phyloP scores from a whole-genome alignment of 2,113 vertebrate species.

The Puffinus mauretanicus region DNA sequence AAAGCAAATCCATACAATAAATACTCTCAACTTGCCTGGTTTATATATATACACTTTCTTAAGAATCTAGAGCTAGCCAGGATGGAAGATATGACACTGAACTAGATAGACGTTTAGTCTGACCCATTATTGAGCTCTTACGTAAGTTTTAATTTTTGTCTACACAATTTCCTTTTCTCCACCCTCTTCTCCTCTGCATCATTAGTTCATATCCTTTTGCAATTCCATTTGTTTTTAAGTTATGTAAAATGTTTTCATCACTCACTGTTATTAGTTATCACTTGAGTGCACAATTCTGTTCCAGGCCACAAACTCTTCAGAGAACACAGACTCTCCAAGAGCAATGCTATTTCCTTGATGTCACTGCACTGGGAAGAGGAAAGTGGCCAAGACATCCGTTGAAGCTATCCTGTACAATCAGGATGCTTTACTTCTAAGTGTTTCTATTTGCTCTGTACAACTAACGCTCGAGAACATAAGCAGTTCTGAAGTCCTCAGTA shows the following conservation, averaged over 20 bases:
- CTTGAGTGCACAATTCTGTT: neutral
- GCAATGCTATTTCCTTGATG: constrained; percentile 31
- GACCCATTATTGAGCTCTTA: neutral
- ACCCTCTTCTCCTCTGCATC: neutral
- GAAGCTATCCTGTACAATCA: neutral
- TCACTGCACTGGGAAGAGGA: neutral
- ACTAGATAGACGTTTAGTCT: neutral
- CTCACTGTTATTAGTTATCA: neutral
- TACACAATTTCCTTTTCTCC: neutral
- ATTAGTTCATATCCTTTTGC: neutral
- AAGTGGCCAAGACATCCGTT: neutral
- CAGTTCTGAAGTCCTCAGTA: neutral
- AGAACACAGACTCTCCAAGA: neutral
- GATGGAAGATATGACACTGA: neutral
- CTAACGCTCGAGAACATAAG: accelerated
- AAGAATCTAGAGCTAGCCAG: neutral
- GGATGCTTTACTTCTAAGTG: neutral
- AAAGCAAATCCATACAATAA: neutral
- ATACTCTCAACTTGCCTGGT: neutral
- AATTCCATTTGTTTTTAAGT: neutral
- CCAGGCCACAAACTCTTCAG: neutral
- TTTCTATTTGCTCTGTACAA: neutral
- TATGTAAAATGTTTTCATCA: constrained; percentile 20
- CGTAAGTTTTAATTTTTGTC: neutral
- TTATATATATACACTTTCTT: neutral